Evolutionary conservation across 1,140 invertebrate genomes (phyloP), one percentile per base, ranked within the genome.

Genomic region (Nephila pilipes): DNA sequence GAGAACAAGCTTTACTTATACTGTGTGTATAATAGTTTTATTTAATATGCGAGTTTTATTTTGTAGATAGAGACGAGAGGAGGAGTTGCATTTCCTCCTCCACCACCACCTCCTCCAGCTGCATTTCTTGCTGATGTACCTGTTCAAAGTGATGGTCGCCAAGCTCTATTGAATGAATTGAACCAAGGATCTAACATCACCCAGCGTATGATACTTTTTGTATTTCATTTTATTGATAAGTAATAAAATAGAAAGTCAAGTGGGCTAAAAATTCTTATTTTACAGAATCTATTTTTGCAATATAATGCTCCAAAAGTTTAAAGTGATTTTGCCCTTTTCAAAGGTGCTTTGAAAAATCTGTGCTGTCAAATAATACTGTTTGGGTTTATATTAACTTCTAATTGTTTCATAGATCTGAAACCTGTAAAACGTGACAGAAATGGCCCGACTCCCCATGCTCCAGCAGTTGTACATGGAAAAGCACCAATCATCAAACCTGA

Each of bases 171-270:
- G 18, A 57, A 60, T 32, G 83, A 85, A 16, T 22, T 85, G 25
- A 57, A 60, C 22, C n/a, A 85, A 60, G 83, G 83, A 36, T n/a
- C 57, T 32, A 54, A 12, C 55, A 85, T 85, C 25, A 60, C 57
- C 32, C 12, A 18, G n/a, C 4, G 80, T 83, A 83, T 46, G 80
- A 14, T 25, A 46, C 46, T 46, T 75, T 29, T 25, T 32, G 14
- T 25, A 29, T 29, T 25, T 75, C 10, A 75, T 29, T 75, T 29
- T 75, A 16, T 36, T 0, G 4, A 46, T 46, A 4, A 46, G 6
- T 46, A 10, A 46, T 46, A 10, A 10, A 46, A 46, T 46, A 46
- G 46, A 46, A 46, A 2, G 12, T 46, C 46, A 46, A 46, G 46
- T 46, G 12, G 46, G 46, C 6, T 46, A 46, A 46, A 46, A 46